Base-by-base conservation (phyloP, 2,113 vertebrate species). In the Labrus mixtus region DNA sequence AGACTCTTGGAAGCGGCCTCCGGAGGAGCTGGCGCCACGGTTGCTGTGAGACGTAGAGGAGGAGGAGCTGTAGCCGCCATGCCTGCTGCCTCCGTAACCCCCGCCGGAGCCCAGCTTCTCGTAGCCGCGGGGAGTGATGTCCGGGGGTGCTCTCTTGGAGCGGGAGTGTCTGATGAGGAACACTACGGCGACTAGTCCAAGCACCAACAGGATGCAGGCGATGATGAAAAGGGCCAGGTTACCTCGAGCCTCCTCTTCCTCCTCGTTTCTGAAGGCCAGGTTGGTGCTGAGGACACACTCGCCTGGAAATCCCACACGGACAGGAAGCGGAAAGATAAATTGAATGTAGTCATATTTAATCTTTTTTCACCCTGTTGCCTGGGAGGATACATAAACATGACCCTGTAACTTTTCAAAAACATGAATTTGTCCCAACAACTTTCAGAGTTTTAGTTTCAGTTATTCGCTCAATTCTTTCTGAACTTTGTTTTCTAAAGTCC, bases 241-340 rank as follows among this genome's bases (percentile, higher is more conserved):
- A 60, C 91, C 72, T 20, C 61, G 63, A 51, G 15, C 79, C 82
- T 95, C 85, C 60, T 91, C 93, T 8, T 10, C 88, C 16, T 89
- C 20, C 0, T 90, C 55, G 10, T 91, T 88, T 23, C 20, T 69
- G 83, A 94, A 92, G 0, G 92, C 63, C 29, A 93, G 58, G 51
- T 92, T 93, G 37, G 60, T 89, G 50, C 8, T 90, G 77, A 99
- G 92, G 75, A 97, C 66, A 68, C 98, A 99, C 68, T 96, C 95
- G 6, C 96, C 97, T 99, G 62, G 16, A 75, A 68, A 73, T n/a
- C 6, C 23, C 13, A 50, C 8, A 76, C n/a, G 22, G 60, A 29
- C 23, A 37, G 6, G 16, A 53, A 29, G 56, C 62, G 62, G 2
- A 81, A 50, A 70, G 10, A 68, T 19, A 16, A 25, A 43, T 55